Evolutionary conservation across 1,140 invertebrate species (phyloP), one percentile per base, ranked within the genome.

Genomic region (Atta texana): DNA sequence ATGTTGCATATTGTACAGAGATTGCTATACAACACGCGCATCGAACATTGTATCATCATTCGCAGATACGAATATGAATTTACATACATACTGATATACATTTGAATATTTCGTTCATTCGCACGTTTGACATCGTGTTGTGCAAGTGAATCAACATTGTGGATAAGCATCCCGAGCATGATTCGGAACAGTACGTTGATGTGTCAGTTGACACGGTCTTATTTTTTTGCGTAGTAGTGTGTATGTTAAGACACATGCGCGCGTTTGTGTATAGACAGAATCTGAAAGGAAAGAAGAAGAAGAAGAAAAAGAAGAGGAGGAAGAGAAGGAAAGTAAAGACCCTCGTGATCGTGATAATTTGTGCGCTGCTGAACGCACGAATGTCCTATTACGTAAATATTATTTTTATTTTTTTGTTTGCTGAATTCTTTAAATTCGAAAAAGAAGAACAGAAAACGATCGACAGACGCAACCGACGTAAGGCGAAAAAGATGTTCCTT

Each of bases 401-500:
- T 49, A 34, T 61, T 84, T 84, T 84, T 74, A 80, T 51, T 51
- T 78, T 63, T 55, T 68, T 84, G 68, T 61, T 63, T 18, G 80
- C 39, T 39, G 44, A 82, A 61, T 74, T 21, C 24, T 74, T 51
- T 59, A 34, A 61, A 75, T 61, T 14, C n/a, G 18, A 66, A 66
- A 49, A 69, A 69, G 68, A 39, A 51, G 49, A 16, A 51, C 34
- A 14, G 14, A 59, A 61, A 81, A 82, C 12, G 10, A 57, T 75
- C 55, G n/a, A 61, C 24, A 59, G 39, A 82, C 55, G 57, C 55
- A 84, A 84, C 39, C 57, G 80, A 84, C n/a, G 66, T 53, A 81
- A 81, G 64, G 53, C 28, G 55, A 74, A 61, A 84, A 61, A 63
- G n/a, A 84, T 84, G 80, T 84, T 84, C 80, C 80, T 84, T 75